These are phyloP conservation scores for Drosophila differens DNA, from an alignment of 2,888 invertebrate species.

Conservation along the genomic window DNA sequence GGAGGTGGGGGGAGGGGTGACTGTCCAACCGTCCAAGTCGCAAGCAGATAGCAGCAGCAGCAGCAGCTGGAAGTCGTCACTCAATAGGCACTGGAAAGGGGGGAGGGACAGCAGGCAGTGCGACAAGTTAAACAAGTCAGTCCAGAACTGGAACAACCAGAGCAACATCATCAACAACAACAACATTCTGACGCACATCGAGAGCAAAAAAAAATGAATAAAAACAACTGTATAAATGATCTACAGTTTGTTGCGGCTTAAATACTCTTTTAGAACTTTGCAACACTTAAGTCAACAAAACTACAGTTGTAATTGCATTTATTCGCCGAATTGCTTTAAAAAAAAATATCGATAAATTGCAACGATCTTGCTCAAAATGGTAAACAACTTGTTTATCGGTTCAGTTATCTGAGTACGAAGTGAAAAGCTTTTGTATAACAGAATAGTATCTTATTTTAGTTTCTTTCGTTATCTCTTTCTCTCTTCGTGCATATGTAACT, in stretches of 20 bases:
- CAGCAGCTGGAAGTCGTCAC: constrained; percentile 38
- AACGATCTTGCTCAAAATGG: not conserved
- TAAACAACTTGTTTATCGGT: not conserved
- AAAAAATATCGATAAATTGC: not conserved
- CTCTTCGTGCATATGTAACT: not conserved
- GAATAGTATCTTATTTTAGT: not conserved
- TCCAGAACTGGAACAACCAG: constrained; percentile 75
- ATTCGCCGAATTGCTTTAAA: not conserved
- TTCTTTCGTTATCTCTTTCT: not conserved
- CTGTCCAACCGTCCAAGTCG: constrained; percentile 30
- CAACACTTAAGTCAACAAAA: not conserved
- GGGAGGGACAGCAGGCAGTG: constrained; percentile 31
- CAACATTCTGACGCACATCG: constrained; percentile 43
- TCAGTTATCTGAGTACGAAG: not conserved
- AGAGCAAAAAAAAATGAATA: constrained; percentile 2
- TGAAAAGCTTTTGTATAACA: not conserved
- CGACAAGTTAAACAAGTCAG: constrained; percentile 77
- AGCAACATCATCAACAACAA: constrained; percentile 34
- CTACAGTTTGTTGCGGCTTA: not conserved
- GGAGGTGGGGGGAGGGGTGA: not conserved
- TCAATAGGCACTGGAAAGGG: constrained; percentile 10
- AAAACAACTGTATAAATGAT: not conserved
- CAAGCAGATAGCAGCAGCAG: constrained; percentile 42
- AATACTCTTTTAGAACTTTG: constrained; percentile 1
- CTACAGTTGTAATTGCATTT: not conserved